Evolutionary conservation across 1,140 invertebrate species (phyloP).

Genomic region (Drosophila sproati): DNA sequence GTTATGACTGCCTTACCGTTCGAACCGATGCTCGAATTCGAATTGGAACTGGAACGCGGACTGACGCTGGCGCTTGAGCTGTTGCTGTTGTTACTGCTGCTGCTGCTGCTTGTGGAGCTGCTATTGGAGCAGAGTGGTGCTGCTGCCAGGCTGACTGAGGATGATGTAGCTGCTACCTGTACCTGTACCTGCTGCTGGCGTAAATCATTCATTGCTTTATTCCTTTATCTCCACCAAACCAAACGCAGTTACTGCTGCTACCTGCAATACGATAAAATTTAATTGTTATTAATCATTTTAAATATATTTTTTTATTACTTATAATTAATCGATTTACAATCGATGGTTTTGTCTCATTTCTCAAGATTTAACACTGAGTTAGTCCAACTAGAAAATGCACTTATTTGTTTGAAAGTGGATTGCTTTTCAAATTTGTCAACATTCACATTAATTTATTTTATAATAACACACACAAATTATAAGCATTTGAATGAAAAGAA

Average conservation of each 20-base stretch:
- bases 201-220: constrained; percentile 82
- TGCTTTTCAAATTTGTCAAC: too few species aligned
- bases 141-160: constrained; percentile 54
- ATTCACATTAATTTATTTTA: too few species aligned
- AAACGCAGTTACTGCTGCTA: constrained; percentile 41
- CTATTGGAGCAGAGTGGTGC: constrained; percentile 35
- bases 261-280: neutral
- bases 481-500: too few species aligned
- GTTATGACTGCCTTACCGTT: constrained; percentile 36
- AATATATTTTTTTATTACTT: too few species aligned
- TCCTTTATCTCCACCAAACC: constrained; percentile 62
- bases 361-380: too few species aligned
- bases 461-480: too few species aligned
- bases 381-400: too few species aligned
- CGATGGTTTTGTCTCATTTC: too few species aligned
- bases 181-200: constrained; percentile 77
- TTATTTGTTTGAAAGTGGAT: too few species aligned
- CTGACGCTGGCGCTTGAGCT: constrained; percentile 44
- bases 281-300: too few species aligned
- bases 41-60: constrained; percentile 42
- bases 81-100: constrained; percentile 30
- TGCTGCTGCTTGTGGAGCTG: constrained; percentile 31
- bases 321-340: too few species aligned
- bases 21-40: constrained; percentile 39
- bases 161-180: constrained; percentile 76